Base-by-base conservation (phyloP, 2,113 vertebrate genomes). In the Cichladusa arquata region DNA sequence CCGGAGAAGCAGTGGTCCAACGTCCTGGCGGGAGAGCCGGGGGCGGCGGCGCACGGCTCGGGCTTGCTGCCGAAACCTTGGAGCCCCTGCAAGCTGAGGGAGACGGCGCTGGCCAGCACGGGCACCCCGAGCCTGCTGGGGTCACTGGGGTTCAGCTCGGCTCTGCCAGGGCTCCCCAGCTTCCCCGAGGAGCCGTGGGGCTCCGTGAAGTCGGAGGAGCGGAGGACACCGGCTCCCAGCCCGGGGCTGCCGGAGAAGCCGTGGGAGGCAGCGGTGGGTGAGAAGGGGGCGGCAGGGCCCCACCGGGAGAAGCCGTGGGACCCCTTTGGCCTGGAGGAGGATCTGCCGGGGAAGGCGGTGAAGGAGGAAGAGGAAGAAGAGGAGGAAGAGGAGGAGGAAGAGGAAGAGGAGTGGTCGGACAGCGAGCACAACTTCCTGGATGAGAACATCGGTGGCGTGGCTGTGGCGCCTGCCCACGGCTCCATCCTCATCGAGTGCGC, bases 361-460 rank as follows among this genome's bases (percentile, higher is more conserved):
- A 96, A 97, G 51, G 98, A 97, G n/a, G 54, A 58, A 2, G 84
- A 96, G 25, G 98, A 98, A 8, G 97, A 97, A 20, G 97, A 92
- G 2, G 96, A 96, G 29, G 95, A 66, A 3, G 95, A 34, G 10
- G 98, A 97, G 0, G 98, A 98, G 24, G 98, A 98, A 11, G 98
- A 98, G 14, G 98, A 98, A 31, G 98, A 98, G 86, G 97, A 99
- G 84, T 99, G 98, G 98, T 99, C 99, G 0, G 99, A 99, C 97
- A 99, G 99, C 0, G 99, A 99, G 90, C 99, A 99, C 98, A 99
- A 99, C 98, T 99, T 99, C 97, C 97, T 99, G 84, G 99, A 99
- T 24, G 98, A 99, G 79, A 99, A 99, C 97, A 99, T 99, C 2
- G 99, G 99, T 0, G 99, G 99, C 0, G 99, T 99, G 87, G 99